Conservation (phyloP, 2,113 vertebrate genomes). For the Acrocephalus kingi region DNA sequence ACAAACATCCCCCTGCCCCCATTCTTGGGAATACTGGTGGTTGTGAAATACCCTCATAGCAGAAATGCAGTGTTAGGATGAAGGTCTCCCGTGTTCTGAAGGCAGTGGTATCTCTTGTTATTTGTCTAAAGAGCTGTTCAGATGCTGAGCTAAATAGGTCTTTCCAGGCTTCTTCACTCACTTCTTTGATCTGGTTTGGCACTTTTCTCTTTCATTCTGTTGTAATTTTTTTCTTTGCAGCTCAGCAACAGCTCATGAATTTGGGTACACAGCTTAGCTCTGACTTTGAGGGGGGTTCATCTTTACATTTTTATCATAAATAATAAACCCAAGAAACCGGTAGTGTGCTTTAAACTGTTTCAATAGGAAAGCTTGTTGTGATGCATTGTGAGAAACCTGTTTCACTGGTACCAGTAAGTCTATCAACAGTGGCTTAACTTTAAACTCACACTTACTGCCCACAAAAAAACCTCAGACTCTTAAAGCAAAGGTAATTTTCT, state of each 20-base stretch:
- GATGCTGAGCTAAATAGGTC: not conserved
- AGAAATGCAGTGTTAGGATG: not conserved
- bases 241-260: not conserved
- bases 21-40: not conserved
- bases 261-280: not conserved
- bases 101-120: not conserved
- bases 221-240: not conserved
- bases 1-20: no score
- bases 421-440: not conserved
- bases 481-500: not conserved
- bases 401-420: not conserved
- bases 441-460: not conserved
- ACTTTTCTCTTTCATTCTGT: not conserved
- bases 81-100: not conserved
- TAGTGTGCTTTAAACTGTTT: not conserved
- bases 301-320: not conserved
- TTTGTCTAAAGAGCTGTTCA: not conserved
- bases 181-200: constrained; percentile 20
- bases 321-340: not conserved
- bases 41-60: not conserved
- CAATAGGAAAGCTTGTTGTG: not conserved
- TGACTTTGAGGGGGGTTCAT: not conserved
- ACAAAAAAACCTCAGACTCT: not conserved
- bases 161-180: not conserved
- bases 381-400: not conserved